Base-by-base conservation (phyloP, 2,888 invertebrate genomes). In the Agrochola lychnidis region DNA sequence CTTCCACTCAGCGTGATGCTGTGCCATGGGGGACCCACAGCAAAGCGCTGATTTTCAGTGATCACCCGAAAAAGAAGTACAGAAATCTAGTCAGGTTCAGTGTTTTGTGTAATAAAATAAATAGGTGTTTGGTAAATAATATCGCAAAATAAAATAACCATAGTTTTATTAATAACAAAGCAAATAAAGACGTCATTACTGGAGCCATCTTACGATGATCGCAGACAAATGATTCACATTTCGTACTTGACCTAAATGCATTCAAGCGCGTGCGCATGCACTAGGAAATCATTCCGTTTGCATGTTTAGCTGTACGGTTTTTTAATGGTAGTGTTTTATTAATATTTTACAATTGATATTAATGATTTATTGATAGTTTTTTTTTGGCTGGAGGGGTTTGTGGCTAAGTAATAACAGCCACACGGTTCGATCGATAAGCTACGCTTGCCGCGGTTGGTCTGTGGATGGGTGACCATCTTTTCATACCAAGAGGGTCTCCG, bases 171-270 rank as follows among this genome's bases (percentile, higher is more conserved):
- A 83, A 30, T 78, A 85, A 87, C 79, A 85, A 87, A 87, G 83
- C 78, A 75, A 69, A 72, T 70, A 51, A 76, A 76, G 22, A 80
- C 81, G 76, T 75, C 69, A 83, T 66, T 78, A 75, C 25, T 64
- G 40, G 61, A 79, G 72, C 63, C 70, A 74, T 84, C 82, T 70
- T 68, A 30, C 56, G 76, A 81, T 87, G 73, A 87, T 83, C 78
- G 81, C 70, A 85, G 83, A 61, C 81, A 87, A 88, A 79, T 88
- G 84, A 88, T 88, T 88, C 87, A 88, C 75, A 66, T 73, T 61
- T 76, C 77, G 87, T 88, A 77, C 87, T 88, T 88, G 87, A 88
- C 87, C 87, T 56, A 88, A 67, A 72, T 88, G 73, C 73, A 66
- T 85, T 73, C 70, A 69, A n/a, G 79, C 73, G 85, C 85, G 82